These are phyloP conservation scores for Drosophila glabriapex DNA, from an alignment of 2,888 invertebrate genomes.

Conservation along the genomic window DNA sequence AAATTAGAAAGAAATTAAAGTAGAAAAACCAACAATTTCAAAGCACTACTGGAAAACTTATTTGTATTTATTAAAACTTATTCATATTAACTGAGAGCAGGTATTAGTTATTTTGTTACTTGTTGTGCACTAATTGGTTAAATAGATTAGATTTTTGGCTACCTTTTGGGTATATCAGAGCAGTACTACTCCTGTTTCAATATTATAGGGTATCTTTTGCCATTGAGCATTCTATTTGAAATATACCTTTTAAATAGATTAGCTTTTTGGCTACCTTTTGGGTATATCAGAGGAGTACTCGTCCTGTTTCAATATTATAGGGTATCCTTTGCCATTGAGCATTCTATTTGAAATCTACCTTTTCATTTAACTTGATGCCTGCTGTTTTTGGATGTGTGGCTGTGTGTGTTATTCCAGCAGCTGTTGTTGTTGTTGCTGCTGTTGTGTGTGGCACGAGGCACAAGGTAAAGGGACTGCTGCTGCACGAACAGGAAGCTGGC, in stretches of 20 bases:
- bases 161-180: not conserved
- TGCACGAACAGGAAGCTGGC: conserved; percentile 55
- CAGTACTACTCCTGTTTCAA: not conserved
- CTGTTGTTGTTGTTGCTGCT: conserved; percentile 25
- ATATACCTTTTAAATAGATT: too few species aligned
- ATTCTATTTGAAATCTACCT: conserved; percentile 4
- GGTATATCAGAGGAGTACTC: not conserved
- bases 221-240: not conserved
- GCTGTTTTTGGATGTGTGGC: conserved; percentile 13
- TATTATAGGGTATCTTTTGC: not conserved
- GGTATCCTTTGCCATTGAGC: not conserved
- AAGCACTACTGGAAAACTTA: too few species aligned
- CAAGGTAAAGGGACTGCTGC: conserved; percentile 52
- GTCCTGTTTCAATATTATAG: not conserved
- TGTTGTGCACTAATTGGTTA: too few species aligned
- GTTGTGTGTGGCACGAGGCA: conserved; percentile 48
- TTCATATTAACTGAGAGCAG: too few species aligned
- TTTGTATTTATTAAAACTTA: too few species aligned
- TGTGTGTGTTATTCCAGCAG: conserved; percentile 27
- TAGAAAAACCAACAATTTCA: too few species aligned
- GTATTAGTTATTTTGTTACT: too few species aligned
- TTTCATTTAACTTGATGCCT: conserved; percentile 25
- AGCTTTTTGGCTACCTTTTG: not conserved
- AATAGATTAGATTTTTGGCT: too few species aligned
- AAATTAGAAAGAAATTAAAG: too few species aligned